Conservation (phyloP, 1,140 invertebrate genomes). For the Cardiocondyla obscurior region DNA sequence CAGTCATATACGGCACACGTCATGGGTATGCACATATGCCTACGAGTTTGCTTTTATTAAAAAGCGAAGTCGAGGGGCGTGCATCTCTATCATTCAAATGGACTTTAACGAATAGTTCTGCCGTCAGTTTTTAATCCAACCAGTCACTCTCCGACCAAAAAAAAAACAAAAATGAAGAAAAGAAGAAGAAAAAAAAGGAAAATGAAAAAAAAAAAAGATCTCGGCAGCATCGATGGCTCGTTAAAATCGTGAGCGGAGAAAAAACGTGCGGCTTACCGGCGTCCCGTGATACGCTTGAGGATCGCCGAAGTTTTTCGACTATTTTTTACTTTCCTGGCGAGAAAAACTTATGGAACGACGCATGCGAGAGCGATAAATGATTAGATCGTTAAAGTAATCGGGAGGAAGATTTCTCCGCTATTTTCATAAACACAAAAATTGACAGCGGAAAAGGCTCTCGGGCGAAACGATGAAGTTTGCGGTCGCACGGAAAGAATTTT, state of each 20-base stretch:
- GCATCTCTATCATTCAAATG: slow-evolving; percentile 53
- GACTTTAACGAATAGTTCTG: slow-evolving; percentile 44
- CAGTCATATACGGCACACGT: slow-evolving; percentile 35
- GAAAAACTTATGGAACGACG: neutral
- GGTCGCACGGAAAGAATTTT: neutral
- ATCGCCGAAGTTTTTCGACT: neutral
- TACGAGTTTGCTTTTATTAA: slow-evolving; percentile 52
- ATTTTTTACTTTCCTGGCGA: neutral
- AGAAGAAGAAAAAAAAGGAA: neutral
- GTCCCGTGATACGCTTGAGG: neutral
- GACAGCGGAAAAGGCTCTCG: neutral
- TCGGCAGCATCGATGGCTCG: slow-evolving; percentile 14
- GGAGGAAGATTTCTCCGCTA: neutral
- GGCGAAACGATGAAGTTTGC: neutral
- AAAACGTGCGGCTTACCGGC: neutral
- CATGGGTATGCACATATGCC: slow-evolving; percentile 36
- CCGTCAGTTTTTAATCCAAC: slow-evolving; percentile 42
- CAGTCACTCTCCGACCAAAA: slow-evolving; percentile 4
- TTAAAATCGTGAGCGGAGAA: slow-evolving; percentile 1
- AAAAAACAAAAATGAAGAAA: neutral
- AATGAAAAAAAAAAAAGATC: neutral
- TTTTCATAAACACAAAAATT: neutral
- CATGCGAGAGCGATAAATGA: slow-evolving; percentile 1
- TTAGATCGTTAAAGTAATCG: neutral
- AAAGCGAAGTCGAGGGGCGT: slow-evolving; percentile 39